These are phyloP conservation scores for Callionymus lyra DNA, from an alignment of 2,113 vertebrate genomes.

Conservation along the genomic window DNA sequence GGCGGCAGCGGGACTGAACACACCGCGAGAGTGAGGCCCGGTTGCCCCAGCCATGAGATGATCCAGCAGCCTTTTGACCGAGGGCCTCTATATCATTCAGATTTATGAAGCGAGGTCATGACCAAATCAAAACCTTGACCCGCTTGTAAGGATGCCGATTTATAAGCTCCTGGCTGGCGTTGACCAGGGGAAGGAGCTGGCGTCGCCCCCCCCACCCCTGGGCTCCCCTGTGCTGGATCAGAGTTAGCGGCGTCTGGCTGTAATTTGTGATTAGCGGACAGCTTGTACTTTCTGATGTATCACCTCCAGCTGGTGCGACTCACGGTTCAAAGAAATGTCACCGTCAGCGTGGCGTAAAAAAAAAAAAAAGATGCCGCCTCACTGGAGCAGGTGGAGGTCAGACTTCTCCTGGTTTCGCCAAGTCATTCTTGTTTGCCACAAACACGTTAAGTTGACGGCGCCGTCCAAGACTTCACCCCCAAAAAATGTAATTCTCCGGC, in stretches of 20 bases:
- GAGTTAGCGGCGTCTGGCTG: conserved; percentile 36
- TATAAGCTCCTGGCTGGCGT: conserved; percentile 51
- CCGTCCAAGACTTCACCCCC: not conserved
- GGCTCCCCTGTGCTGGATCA: conserved; percentile 36
- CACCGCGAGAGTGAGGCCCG: conserved; percentile 33
- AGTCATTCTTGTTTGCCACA: conserved; percentile 1
- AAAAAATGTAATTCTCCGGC: not conserved
- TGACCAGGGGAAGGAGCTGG: conserved; percentile 49
- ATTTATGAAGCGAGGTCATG: conserved; percentile 64
- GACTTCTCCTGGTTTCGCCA: conserved; percentile 11
- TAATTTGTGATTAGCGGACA: conserved; percentile 57
- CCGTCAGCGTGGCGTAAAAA: conserved; percentile 8
- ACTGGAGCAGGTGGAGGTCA: conserved; percentile 18
- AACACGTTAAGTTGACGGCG: not conserved
- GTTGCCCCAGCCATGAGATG: conserved; percentile 45
- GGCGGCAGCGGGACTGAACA: conserved; percentile 44
- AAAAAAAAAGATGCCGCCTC: conserved; percentile 21
- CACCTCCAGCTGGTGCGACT: conserved; percentile 10
- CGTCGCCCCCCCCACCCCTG: conserved; percentile 38
- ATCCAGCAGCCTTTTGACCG: conserved; percentile 53
- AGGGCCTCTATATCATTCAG: conserved; percentile 59
- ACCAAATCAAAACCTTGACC: conserved; percentile 68
- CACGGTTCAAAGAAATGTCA: conserved; percentile 32
- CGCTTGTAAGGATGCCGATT: conserved; percentile 51
- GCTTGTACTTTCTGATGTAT: conserved; percentile 42